phyloP scores from a whole-genome alignment of 2,797 vertebrate genomes.

The Myotis pilosus region DNA sequence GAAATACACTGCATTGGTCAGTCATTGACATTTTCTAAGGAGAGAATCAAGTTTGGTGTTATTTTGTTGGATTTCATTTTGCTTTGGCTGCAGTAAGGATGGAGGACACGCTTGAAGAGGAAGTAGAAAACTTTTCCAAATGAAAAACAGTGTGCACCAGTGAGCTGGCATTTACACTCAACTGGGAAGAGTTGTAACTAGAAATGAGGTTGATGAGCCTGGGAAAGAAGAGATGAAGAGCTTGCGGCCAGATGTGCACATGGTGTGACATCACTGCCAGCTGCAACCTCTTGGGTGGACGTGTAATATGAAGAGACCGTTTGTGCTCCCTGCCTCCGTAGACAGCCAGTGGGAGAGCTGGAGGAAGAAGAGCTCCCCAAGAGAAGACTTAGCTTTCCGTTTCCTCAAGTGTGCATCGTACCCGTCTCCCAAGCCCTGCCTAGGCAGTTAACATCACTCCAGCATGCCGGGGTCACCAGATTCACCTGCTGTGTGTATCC shows the following conservation, averaged over 20 bases:
- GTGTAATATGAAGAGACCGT: background rate
- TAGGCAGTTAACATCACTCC: background rate
- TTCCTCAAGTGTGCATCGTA: background rate
- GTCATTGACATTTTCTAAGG: background rate
- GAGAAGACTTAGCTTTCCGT: background rate
- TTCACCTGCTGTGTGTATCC: background rate
- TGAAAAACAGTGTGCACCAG: background rate
- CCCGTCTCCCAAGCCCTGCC: background rate
- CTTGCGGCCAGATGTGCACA: background rate
- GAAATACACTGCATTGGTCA: background rate
- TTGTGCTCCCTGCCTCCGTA: background rate
- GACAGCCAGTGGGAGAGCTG: background rate
- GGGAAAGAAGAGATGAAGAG: background rate
- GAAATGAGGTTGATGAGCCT: background rate
- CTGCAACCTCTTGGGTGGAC: background rate
- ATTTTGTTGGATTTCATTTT: background rate
- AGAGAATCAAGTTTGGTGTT: background rate
- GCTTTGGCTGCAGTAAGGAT: background rate
- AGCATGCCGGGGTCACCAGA: background rate
- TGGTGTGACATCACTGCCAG: background rate
- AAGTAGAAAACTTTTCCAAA: background rate
- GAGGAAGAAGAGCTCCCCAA: accelerated
- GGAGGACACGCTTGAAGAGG: background rate
- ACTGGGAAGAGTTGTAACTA: background rate
- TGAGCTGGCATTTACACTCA: background rate